These are phyloP conservation scores for Temnothorax ravouxi DNA, from an alignment of 2,888 invertebrate species.

Conservation along the genomic window DNA sequence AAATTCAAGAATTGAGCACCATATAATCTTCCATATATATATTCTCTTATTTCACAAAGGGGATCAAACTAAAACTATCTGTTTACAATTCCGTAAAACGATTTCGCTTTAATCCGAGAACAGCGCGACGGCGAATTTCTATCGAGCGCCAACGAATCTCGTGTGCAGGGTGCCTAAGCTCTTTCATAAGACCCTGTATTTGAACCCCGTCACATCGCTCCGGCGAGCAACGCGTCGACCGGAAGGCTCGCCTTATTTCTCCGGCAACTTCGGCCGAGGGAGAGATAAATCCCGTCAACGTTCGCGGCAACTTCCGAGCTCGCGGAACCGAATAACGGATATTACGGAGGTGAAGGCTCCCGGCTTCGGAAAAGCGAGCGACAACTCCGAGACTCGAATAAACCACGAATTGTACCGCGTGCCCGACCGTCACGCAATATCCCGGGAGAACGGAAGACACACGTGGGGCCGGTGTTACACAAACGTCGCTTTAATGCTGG, in stretches of 20 bases:
- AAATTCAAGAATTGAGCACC: no score
- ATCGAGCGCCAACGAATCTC: slow-evolving; percentile 39
- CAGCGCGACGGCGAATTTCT: slow-evolving; percentile 8
- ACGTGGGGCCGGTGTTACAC: slow-evolving; percentile 24
- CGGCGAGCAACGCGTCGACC: slow-evolving; percentile 42
- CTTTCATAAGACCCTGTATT: slow-evolving; percentile 54
- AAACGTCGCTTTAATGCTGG: slow-evolving; percentile 33
- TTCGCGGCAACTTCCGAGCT: slow-evolving; percentile 49
- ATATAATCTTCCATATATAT: no score
- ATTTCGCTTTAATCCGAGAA: slow-evolving; percentile 41
- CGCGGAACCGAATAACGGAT: slow-evolving; percentile 55
- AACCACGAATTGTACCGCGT: slow-evolving; percentile 49
- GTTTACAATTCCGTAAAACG: slow-evolving; percentile 20
- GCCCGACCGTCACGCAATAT: slow-evolving; percentile 45
- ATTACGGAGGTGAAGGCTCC: slow-evolving; percentile 22
- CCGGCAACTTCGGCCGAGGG: slow-evolving; percentile 34
- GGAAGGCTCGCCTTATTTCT: slow-evolving; percentile 52
- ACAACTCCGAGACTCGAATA: slow-evolving; percentile 44
- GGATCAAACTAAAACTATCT: neutral
- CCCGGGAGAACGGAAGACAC: slow-evolving; percentile 46
- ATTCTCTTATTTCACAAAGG: neutral
- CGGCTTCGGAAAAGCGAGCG: neutral
- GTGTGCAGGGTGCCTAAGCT: slow-evolving; percentile 35
- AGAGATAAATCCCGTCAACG: slow-evolving; percentile 56
- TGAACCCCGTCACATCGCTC: slow-evolving; percentile 46